A percentile compares a stretch with the other conserved stretches of the same genome.
Conservation (phyloP, 2,113 vertebrate genomes). For the Pica pica region DNA sequence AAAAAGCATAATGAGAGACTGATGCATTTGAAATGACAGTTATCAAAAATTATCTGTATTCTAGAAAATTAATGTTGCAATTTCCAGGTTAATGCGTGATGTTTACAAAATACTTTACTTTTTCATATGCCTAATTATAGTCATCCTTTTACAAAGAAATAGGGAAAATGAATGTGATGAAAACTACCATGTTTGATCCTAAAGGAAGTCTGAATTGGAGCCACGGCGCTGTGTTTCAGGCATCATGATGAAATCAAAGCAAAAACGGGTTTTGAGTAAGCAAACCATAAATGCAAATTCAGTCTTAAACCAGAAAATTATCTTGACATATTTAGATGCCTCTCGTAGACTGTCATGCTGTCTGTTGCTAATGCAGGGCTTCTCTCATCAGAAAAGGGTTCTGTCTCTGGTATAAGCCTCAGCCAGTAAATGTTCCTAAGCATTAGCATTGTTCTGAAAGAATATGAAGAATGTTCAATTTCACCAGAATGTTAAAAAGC, state of each 20-base stretch:
- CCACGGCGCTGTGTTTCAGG: background rate
- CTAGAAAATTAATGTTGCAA: background rate
- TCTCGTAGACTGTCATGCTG: background rate
- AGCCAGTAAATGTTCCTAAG: background rate
- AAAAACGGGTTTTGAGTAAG: background rate
- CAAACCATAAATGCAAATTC: background rate
- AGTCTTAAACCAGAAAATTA: background rate
- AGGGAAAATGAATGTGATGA: background rate
- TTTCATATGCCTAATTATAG: background rate
- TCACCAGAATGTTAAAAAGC: slow-evolving; percentile 1
- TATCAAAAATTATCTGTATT: background rate
- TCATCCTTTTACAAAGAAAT: background rate
- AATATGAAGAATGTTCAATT: slow-evolving; percentile 7
- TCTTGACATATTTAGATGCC: background rate
- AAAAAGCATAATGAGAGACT: background rate
- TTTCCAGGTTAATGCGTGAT: background rate
- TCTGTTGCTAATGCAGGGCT: background rate
- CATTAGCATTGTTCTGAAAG: background rate
- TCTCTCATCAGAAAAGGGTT: background rate
- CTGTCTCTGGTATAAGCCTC: background rate
- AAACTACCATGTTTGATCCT: background rate
- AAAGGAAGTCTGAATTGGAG: background rate
- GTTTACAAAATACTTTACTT: background rate
- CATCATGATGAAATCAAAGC: background rate
- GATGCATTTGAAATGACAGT: background rate